Percentiles rank a stretch among this genome's conserved stretches.
Evolutionary conservation across 2,888 invertebrate genomes (phyloP).

Genomic region (Diarsia brunnea): DNA sequence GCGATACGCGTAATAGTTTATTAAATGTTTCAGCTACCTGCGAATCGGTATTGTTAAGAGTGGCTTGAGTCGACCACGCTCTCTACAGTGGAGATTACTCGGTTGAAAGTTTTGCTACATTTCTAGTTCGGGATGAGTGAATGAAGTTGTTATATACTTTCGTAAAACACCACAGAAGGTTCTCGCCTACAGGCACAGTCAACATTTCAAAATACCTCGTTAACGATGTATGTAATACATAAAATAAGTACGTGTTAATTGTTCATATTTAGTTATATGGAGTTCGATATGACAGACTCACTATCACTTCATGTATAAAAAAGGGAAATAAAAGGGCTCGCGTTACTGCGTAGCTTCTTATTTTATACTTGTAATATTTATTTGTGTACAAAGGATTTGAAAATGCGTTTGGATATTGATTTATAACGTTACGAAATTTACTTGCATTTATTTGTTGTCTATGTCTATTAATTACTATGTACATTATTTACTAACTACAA

Average conservation of each 20-base stretch:
- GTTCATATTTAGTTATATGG: conserved; percentile 55
- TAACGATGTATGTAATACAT: conserved; percentile 38
- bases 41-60: conserved; percentile 39
- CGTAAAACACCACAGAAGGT: conserved; percentile 12
- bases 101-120: conserved; percentile 37
- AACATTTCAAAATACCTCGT: conserved; percentile 38
- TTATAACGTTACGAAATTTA: conserved; percentile 12
- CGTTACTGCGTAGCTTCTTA: conserved; percentile 67
- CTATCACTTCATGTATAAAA: conserved; percentile 46
- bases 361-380: conserved; percentile 48
- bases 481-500: not conserved
- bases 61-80: conserved; percentile 20
- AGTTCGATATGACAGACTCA: conserved; percentile 17
- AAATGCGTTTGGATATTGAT: conserved; percentile 21
- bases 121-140: conserved; percentile 52
- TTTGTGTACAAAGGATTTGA: conserved; percentile 50
- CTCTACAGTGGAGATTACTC: conserved; percentile 32
- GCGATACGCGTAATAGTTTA: not conserved
- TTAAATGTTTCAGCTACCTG: not conserved
- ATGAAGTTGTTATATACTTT: conserved; percentile 61
- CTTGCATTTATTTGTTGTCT: conserved; percentile 44
- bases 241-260: conserved; percentile 52
- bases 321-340: conserved; percentile 51
- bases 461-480: not conserved
- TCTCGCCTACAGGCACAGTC: conserved; percentile 34